These are phyloP conservation scores for Aspidiotus destructor DNA, from an alignment of 2,888 invertebrate species.

Conservation along the genomic window DNA sequence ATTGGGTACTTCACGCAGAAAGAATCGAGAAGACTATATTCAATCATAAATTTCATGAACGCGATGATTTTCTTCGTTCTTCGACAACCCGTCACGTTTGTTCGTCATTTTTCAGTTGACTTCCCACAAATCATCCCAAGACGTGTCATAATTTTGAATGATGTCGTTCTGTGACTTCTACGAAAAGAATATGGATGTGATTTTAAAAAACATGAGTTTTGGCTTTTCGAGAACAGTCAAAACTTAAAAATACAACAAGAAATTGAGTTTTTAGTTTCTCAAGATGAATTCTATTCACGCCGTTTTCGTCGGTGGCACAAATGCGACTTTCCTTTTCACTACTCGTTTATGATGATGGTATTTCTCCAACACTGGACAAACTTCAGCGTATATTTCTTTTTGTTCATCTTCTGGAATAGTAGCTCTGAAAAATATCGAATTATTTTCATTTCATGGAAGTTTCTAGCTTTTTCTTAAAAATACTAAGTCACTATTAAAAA, in stretches of 20 bases:
- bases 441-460: not conserved
- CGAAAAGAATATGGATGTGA: too few relatives aligned
- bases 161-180: too few relatives aligned
- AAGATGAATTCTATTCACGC: slow-evolving; percentile 25
- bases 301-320: slow-evolving; percentile 46
- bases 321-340: slow-evolving; percentile 52
- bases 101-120: too few relatives aligned
- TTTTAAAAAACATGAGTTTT: too few relatives aligned
- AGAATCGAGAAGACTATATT: too few relatives aligned
- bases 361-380: slow-evolving; percentile 63
- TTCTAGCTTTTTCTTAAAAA: not conserved
- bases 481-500: not conserved
- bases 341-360: slow-evolving; percentile 56
- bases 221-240: not conserved
- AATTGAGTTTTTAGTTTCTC: not conserved
- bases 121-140: too few relatives aligned
- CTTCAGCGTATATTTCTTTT: slow-evolving; percentile 71
- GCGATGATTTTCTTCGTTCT: too few relatives aligned
- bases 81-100: too few relatives aligned
- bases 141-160: too few relatives aligned
- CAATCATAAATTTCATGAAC: too few relatives aligned
- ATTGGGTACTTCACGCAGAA: too few relatives aligned
- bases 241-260: not conserved
- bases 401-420: slow-evolving; percentile 85
- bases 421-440: slow-evolving; percentile 44